A percentile compares a stretch with the other conserved stretches of the same genome.
phyloP scores from a whole-genome alignment of 2,113 vertebrate species.

The Datnioides undecimradiatus region DNA sequence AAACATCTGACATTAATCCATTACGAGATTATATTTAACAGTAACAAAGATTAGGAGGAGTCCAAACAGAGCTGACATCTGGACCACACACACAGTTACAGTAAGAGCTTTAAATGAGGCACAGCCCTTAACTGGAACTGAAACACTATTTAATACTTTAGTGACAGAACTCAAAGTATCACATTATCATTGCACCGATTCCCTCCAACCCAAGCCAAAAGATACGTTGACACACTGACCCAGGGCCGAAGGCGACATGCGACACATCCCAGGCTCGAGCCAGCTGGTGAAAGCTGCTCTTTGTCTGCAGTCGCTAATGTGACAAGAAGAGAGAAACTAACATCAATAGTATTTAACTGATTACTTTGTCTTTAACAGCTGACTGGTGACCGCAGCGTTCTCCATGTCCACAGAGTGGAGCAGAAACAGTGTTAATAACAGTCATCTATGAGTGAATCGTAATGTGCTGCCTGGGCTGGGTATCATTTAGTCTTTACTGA shows the following conservation, averaged over 20 bases:
- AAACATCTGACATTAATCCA: too few relatives aligned
- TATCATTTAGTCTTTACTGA: not conserved
- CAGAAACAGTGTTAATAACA: too few relatives aligned
- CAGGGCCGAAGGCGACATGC: not conserved
- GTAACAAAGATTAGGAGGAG: too few relatives aligned
- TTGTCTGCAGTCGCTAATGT: too few relatives aligned
- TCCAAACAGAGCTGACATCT: not conserved
- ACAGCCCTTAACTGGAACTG: not conserved
- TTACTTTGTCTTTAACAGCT: too few relatives aligned
- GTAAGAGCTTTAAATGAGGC: not conserved
- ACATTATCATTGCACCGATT: not conserved
- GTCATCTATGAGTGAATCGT: too few relatives aligned
- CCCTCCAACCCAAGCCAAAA: too few relatives aligned
- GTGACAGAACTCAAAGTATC: not conserved
- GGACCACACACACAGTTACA: not conserved
- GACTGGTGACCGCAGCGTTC: too few relatives aligned
- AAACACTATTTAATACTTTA: not conserved
- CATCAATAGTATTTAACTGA: too few relatives aligned
- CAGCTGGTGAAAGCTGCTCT: constrained; percentile 12
- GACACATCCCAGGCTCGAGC: not conserved
- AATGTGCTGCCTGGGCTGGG: not conserved
- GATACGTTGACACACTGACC: not conserved
- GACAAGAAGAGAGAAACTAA: too few relatives aligned
- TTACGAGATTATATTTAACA: too few relatives aligned
- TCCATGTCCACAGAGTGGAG: constrained; percentile 4